These are phyloP conservation scores for Lycodopsis pacificus DNA, from an alignment of 2,797 vertebrate genomes.

Conservation along the genomic window DNA sequence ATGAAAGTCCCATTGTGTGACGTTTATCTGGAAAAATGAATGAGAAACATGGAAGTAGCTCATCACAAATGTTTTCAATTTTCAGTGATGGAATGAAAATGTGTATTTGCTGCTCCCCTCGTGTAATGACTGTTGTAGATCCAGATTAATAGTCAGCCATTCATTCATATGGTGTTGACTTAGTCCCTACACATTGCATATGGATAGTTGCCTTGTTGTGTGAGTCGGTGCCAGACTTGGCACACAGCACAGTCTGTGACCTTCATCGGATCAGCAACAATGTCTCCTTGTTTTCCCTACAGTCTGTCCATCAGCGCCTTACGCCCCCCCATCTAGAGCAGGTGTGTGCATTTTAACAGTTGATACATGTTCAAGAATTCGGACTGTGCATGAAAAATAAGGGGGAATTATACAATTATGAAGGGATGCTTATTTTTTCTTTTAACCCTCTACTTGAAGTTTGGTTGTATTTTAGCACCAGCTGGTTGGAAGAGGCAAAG, in stretches of 20 bases:
- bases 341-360: slow-evolving; percentile 79
- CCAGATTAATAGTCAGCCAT: slow-evolving; percentile 60
- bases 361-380: slow-evolving; percentile 70
- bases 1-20: slow-evolving; percentile 73
- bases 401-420: slow-evolving; percentile 27
- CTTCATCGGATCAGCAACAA: slow-evolving; percentile 87
- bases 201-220: slow-evolving; percentile 74
- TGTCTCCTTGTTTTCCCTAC: slow-evolving; percentile 86
- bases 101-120: slow-evolving; percentile 60
- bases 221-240: slow-evolving; percentile 82
- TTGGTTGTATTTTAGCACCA: slow-evolving; percentile 8
- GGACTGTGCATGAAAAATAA: slow-evolving; percentile 50
- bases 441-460: slow-evolving; percentile 5
- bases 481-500: slow-evolving; percentile 24
- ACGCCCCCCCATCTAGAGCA: slow-evolving; percentile 71
- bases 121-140: slow-evolving; percentile 60
- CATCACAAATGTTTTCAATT: slow-evolving; percentile 46
- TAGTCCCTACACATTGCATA: slow-evolving; percentile 70
- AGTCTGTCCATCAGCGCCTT: slow-evolving; percentile 81
- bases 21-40: slow-evolving; percentile 67
- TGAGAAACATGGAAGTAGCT: slow-evolving; percentile 49
- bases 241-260: slow-evolving; percentile 77
- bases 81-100: slow-evolving; percentile 62
- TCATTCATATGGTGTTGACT: slow-evolving; percentile 53
- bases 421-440: neutral